Conservation (phyloP, 2,113 vertebrate species). For the Cyphotilapia sp. region DNA sequence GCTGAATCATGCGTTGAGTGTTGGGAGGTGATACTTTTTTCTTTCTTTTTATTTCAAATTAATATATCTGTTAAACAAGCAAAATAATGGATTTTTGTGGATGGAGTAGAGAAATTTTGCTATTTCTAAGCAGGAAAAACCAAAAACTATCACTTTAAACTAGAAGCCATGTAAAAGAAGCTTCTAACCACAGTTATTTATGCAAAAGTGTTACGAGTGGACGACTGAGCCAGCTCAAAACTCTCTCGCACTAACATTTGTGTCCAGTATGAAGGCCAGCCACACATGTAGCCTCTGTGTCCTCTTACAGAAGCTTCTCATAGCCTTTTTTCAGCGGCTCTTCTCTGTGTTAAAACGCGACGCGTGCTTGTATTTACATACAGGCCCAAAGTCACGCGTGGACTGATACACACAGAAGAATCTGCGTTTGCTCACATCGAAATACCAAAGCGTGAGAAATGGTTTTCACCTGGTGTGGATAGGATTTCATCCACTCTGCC, state of each 20-base stretch:
- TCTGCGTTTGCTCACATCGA: background rate
- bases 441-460: slow-evolving; percentile 37
- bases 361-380: background rate
- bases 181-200: background rate
- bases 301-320: background rate
- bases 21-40: background rate
- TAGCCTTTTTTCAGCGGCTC: background rate
- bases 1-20: background rate
- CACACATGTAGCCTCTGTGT: background rate
- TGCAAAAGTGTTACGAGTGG: background rate
- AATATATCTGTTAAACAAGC: background rate
- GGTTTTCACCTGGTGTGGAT: slow-evolving; percentile 57
- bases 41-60: background rate
- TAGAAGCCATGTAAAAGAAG: background rate
- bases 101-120: background rate
- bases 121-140: background rate
- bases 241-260: background rate
- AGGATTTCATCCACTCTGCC: slow-evolving; percentile 38
- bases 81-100: background rate
- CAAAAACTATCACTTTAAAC: background rate
- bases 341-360: background rate
- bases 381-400: background rate
- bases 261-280: background rate
- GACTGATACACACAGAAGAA: background rate
- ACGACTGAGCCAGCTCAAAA: accelerated